Evolutionary conservation across 2,888 invertebrate species (phyloP), one percentile per base, ranked within the genome.

Genomic region (Zonitis immaculata): DNA sequence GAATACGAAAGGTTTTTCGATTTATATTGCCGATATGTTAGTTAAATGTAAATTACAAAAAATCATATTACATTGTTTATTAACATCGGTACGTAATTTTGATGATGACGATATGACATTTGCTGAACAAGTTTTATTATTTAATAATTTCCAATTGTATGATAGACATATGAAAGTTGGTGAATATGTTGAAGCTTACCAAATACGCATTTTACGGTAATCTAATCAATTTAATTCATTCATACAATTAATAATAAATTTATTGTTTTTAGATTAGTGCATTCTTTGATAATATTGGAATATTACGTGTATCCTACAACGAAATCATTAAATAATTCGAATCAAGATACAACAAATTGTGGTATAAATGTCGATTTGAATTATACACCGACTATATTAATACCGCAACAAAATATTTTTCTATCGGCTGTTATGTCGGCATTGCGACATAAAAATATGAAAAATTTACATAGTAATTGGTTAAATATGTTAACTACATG

Each of bases 391-490:
- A 83, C 85, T 35, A 79, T 84, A 52, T 75, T 84, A 32, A 85
- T 89, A 54, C 86, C 86, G 30, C 88, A 91, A 68, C 91, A 93
- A 71, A 86, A 88, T 25, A 88, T 92, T 82, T 91, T 94, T 71
- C 76, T 91, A 26, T 84, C 88, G 16, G 88, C 90, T 25, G 82
- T 91, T 46, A 77, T 90, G 62, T 87, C 85, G 66, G 90, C 91
- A 4, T 75, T 92, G 50, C 86, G 88, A 66, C 73, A 87, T 73
- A 82, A 83, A 52, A 84, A 85, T 55, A 79, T 86, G 75, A 80
- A 85, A 44, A 85, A 87, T 66, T 73, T 90, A 59, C 93, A 93
- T 72, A 85, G 86, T 58, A 87, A 89, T 66, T 93, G 92, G 91
- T 82, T 91, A 27, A 84, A 87, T 56, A 80, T 92, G 73, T 84